These are phyloP conservation scores for Drosophila pseudotalamancana DNA, from an alignment of 2,888 invertebrate genomes.

Conservation along the genomic window DNA sequence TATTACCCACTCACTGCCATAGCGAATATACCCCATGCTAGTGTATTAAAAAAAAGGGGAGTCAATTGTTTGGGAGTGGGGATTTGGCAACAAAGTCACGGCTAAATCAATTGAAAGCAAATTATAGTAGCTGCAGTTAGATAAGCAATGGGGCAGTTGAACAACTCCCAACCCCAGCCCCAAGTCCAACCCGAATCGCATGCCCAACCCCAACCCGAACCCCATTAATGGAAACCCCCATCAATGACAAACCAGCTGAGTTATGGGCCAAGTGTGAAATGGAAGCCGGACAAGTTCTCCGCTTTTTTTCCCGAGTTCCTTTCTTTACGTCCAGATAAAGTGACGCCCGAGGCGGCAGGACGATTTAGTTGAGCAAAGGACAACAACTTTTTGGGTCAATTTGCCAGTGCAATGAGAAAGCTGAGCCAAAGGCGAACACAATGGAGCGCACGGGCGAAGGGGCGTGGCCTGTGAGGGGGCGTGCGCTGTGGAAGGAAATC, in stretches of 20 bases:
- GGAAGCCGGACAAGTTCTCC: slow-evolving; percentile 32
- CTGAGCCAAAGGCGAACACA: slow-evolving; percentile 14
- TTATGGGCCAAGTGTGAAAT: slow-evolving; percentile 63
- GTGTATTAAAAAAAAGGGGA: not conserved
- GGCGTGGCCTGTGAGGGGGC: not conserved
- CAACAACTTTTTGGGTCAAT: slow-evolving; percentile 65
- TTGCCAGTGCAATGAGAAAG: slow-evolving; percentile 57
- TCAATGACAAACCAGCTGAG: slow-evolving; percentile 30
- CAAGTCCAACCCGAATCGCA: not conserved
- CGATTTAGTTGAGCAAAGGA: slow-evolving; percentile 63
- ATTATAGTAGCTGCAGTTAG: slow-evolving; percentile 75
- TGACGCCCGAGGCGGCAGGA: slow-evolving; percentile 53
- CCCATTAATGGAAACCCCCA: not conserved
- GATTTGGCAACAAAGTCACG: slow-evolving; percentile 34
- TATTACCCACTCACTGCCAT: not conserved
- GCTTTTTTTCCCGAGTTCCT: slow-evolving; percentile 11
- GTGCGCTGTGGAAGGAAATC: slow-evolving; percentile 4
- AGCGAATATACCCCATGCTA: not conserved
- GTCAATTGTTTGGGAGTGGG: not conserved
- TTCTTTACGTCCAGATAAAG: slow-evolving; percentile 35
- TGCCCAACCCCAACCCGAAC: not conserved
- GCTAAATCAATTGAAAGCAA: slow-evolving; percentile 78
- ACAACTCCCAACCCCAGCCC: not conserved
- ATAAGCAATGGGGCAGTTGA: slow-evolving; percentile 49
- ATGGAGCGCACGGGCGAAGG: not conserved